These are phyloP conservation scores for Bambusicola thoracicus DNA, from an alignment of 2,113 vertebrate genomes.

Conservation along the genomic window DNA sequence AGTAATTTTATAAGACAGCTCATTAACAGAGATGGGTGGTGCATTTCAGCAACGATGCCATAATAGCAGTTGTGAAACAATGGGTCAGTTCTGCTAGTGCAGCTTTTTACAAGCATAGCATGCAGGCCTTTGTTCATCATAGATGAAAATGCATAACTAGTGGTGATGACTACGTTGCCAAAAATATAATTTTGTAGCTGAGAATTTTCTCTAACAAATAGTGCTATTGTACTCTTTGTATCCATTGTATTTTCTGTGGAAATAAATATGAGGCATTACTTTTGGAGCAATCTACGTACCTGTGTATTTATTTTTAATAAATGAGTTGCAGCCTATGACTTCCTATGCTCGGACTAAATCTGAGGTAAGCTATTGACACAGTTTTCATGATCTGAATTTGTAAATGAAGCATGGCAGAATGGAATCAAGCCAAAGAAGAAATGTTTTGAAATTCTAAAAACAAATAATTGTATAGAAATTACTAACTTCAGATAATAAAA, in stretches of 20 bases:
- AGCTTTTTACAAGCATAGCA: background rate
- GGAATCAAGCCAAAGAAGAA: background rate
- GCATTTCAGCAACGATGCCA: background rate
- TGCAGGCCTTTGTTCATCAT: no score
- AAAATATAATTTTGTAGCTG: background rate
- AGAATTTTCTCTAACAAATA: background rate
- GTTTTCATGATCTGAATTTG: background rate
- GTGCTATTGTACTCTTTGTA: background rate
- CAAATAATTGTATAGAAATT: background rate
- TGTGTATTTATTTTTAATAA: background rate
- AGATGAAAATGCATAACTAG: background rate
- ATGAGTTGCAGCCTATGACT: background rate
- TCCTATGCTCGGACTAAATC: background rate
- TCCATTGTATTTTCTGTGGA: background rate
- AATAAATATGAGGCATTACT: background rate
- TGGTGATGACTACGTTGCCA: background rate
- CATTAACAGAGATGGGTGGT: constrained; percentile 17
- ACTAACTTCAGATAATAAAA: background rate
- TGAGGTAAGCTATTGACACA: background rate
- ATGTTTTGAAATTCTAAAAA: background rate
- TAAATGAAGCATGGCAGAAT: background rate
- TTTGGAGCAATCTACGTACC: background rate
- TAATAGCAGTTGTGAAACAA: background rate
- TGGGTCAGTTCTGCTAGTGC: background rate
- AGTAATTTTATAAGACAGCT: constrained; percentile 35